phyloP scores from a whole-genome alignment of 2,797 vertebrate genomes.

The Chromobotia macracanthus region DNA sequence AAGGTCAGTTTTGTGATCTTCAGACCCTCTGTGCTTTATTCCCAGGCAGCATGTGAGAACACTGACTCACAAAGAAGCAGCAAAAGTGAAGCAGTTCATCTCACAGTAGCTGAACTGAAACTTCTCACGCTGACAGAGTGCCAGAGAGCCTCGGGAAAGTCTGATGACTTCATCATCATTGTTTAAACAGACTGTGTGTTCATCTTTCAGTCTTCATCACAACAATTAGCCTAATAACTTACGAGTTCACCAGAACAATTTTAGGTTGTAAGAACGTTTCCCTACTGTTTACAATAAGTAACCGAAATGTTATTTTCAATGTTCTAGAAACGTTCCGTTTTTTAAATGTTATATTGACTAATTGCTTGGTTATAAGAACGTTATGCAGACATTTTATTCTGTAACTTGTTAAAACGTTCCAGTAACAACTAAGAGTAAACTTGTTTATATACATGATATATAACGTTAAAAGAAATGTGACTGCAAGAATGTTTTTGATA shows the following conservation, averaged over 20 bases:
- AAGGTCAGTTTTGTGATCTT: conserved; percentile 1
- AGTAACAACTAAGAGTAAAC: no score
- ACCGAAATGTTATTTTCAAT: no score
- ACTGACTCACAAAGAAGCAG: conserved; percentile 28
- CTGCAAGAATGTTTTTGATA: no score
- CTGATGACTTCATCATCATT: neutral
- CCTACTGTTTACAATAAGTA: no score
- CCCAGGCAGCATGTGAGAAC: conserved; percentile 3
- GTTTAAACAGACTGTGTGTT: neutral
- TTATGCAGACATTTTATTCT: no score
- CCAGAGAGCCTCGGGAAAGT: neutral
- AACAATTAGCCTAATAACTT: conserved; percentile 1
- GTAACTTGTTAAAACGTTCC: no score
- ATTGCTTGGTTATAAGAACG: no score
- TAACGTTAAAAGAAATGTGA: no score
- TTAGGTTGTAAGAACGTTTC: no score
- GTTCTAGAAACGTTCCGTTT: no score
- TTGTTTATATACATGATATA: no score
- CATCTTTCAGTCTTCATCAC: neutral
- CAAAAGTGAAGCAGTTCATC: conserved; percentile 9
- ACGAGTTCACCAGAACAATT: neutral
- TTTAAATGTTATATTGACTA: no score
- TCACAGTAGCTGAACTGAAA: neutral
- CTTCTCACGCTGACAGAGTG: conserved; percentile 20
- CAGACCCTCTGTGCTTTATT: conserved; percentile 9